Base-by-base conservation (phyloP, 2,797 vertebrate genomes). In the Microtus agrestis region DNA sequence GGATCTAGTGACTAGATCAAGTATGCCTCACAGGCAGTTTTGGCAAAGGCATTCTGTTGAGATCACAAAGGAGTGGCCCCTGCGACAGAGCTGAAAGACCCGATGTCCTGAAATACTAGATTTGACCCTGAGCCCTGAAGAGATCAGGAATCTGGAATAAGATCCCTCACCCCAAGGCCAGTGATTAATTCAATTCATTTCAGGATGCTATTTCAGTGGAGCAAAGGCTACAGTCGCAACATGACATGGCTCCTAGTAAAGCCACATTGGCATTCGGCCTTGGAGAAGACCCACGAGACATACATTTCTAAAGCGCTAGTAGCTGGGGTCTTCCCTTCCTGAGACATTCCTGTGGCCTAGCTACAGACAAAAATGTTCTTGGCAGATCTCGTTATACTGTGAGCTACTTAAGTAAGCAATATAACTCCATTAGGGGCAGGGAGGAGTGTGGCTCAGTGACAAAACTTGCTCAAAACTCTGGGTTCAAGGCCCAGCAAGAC, bases 101-200 rank as follows among this genome's bases (percentile, higher is more conserved):
- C n/a, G 27, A 23, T 87, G 61, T 69, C 81, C 88, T 88, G 43
- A 90, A 94, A 85, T 34, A 29, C 82, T 87, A 79, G 25, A 67
- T 78, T 15, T 54, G 63, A 80, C 79, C 59, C 37, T 95, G 78
- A 69, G 90, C 65, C 71, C 51, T 46, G 84, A 91, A 23, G 87
- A 92, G 43, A 69, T 43, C 69, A 61, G 74, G 11, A 79, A 69
- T 85, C 48, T 69, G 31, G 29, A 88, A 63, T 56, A 94, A 94
- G 23, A 7, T 29, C 54, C 19, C 34, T 37, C 27, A 15, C 77
- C 29, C 12, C 23, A 94, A 90, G 34, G 21, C 34, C 71, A 90
- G 37, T 82, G 56, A 92, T 92, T 56, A 87, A 92, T 84, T 96
- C 61, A 90, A 48, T 81, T 89, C 48, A 43, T 48, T 95, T 94